Percentiles rank a stretch among this genome's conserved stretches.
Evolutionary conservation across 1,140 invertebrate species (phyloP).

Genomic region (Polyergus mexicanus): DNA sequence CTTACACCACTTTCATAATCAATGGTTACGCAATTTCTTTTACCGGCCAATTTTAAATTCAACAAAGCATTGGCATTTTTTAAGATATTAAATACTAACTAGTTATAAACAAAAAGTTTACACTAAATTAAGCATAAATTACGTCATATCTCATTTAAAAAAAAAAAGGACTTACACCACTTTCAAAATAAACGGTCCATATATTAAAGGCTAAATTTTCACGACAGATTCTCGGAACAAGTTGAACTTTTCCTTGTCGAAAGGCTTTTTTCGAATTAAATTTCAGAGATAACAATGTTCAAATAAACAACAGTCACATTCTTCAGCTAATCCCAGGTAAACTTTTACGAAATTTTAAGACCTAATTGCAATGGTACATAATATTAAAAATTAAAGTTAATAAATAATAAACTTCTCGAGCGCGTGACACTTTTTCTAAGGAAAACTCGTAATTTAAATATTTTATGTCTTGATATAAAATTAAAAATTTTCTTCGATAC

Average conservation of each 20-base stretch:
- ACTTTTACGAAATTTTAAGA: slow-evolving; percentile 15
- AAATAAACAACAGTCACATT: slow-evolving; percentile 35
- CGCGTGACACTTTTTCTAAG: background rate
- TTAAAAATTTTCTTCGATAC: background rate
- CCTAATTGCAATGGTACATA: slow-evolving; percentile 15
- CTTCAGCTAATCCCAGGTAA: background rate
- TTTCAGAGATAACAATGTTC: background rate
- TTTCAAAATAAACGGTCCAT: no score
- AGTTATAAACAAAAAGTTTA: no score
- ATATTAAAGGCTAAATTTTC: slow-evolving; percentile 21
- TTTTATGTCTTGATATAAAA: background rate
- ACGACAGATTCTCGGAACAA: slow-evolving; percentile 2
- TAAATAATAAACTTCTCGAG: background rate
- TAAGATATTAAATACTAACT: no score
- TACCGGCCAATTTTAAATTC: no score
- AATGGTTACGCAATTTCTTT: no score
- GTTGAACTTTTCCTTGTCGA: slow-evolving; percentile 4
- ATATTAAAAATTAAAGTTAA: slow-evolving; percentile 13
- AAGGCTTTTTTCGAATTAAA: slow-evolving; percentile 23
- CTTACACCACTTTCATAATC: no score
- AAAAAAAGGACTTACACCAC: no score
- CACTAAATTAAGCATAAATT: no score
- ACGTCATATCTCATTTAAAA: no score
- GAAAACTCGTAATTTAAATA: background rate
- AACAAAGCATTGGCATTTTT: no score